Evolutionary conservation across 2,797 vertebrate genomes (phyloP), one percentile per base, ranked within the genome.

Genomic region (Sebastiscus tertius): DNA sequence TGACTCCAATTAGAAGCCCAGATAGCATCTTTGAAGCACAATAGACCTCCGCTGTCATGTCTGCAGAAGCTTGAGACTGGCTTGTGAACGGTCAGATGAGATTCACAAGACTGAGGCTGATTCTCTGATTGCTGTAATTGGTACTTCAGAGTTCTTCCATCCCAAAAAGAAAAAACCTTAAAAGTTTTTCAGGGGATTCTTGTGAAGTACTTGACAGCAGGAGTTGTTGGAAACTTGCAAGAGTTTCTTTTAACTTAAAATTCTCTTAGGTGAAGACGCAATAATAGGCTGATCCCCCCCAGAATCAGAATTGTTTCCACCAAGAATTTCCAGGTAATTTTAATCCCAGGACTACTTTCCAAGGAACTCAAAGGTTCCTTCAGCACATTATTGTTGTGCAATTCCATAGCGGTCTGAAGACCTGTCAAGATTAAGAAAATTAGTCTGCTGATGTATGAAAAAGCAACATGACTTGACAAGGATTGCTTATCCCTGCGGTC

Each of bases 1-100:
- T 77, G 74, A 75, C 74, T 87, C 55, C 73, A 82, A 82, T 88
- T 84, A 81, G 46, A 90, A 14, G 61, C 59, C 27, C 64, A 74
- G 87, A 90, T 90, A 81, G 72, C 54, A 84, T 89, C 83, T 92
- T 62, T 69, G 82, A 77, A 72, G 72, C 56, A 81, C 80, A 89
- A 61, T 52, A 77, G 82, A 75, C 12, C 69, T 74, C 64, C 6
- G 9, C 60, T 74, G 64, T 82, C 76, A 68, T 67, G 64, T 64
- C 75, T 62, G 56, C 52, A 58, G 76, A 72, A 3, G 71, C 54
- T 74, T 81, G 82, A 76, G 77, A 87, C 76, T 66, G 69, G 62
- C 66, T 49, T 74, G 62, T 52, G 73, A 89, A 56, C 18, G 33
- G 76, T 87, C 76, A 72, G 72, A 85, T 81, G 46, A 84, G 76